phyloP scores from a whole-genome alignment of 1,140 invertebrate species.

The Procambarus virginalis region DNA sequence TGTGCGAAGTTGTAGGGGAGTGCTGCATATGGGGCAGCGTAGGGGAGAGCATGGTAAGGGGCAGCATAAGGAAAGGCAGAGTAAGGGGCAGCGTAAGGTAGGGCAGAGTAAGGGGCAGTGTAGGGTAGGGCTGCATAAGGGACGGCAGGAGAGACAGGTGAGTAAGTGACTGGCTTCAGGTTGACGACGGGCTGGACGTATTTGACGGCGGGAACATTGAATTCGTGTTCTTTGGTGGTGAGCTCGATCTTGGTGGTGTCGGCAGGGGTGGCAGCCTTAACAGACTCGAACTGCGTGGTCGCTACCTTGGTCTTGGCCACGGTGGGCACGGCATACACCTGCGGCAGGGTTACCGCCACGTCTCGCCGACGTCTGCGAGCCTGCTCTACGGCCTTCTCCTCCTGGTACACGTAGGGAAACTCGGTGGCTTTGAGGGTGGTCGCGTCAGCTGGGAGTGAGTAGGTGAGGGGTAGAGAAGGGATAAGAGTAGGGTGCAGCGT shows the following conservation, averaged over 20 bases:
- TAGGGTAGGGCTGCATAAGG: slow-evolving; percentile 14
- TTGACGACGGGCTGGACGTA: slow-evolving; percentile 47
- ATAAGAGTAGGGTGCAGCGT: background rate
- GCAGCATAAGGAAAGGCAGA: too few species aligned
- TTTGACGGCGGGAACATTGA: slow-evolving; percentile 32
- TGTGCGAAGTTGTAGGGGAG: too few species aligned
- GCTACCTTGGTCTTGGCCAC: slow-evolving; percentile 22
- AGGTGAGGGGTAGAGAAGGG: background rate
- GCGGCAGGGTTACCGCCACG: slow-evolving; percentile 33
- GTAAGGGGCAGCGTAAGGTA: too few species aligned
- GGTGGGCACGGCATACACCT: slow-evolving; percentile 23
- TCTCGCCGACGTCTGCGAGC: slow-evolving; percentile 26
- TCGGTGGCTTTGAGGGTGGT: slow-evolving; percentile 31
- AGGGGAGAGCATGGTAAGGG: too few species aligned
- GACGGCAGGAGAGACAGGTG: background rate
- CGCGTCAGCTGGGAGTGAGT: background rate
- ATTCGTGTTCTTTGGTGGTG: slow-evolving; percentile 45
- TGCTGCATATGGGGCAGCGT: too few species aligned
- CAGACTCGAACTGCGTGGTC: slow-evolving; percentile 39
- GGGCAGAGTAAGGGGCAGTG: background rate
- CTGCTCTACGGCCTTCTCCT: background rate
- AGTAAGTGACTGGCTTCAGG: slow-evolving; percentile 29
- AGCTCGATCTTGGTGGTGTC: slow-evolving; percentile 50
- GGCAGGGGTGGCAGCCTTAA: slow-evolving; percentile 32
- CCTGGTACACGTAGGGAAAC: slow-evolving; percentile 17